Conservation (phyloP, 2,888 invertebrate genomes). For the Periphyllus acericola region DNA sequence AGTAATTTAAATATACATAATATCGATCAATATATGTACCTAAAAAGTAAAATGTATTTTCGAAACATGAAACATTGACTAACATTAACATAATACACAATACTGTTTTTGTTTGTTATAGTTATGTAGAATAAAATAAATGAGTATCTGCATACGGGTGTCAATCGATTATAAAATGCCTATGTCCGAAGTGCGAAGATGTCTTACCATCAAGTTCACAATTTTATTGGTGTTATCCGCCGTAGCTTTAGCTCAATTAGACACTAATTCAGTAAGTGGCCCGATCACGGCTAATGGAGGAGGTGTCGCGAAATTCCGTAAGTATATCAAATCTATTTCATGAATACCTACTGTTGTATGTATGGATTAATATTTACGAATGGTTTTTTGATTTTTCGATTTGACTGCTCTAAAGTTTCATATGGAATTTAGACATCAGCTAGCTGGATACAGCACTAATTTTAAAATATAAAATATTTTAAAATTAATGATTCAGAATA, state of each 20-base stretch:
- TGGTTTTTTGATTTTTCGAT: too few relatives aligned
- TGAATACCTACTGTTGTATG: too few relatives aligned
- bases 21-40: too few relatives aligned
- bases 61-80: background rate
- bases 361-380: too few relatives aligned
- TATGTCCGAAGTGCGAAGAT: constrained; percentile 56
- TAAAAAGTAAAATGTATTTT: background rate
- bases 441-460: too few relatives aligned
- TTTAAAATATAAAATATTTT: too few relatives aligned
- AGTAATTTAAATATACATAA: background rate
- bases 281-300: constrained; percentile 41
- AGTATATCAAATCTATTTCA: background rate
- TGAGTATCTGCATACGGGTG: constrained; percentile 50
- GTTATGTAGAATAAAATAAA: constrained; percentile 54
- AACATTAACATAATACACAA: background rate
- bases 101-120: background rate
- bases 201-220: constrained; percentile 55
- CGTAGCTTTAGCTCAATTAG: constrained; percentile 34
- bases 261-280: constrained; percentile 18
- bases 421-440: too few relatives aligned
- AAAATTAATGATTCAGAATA: too few relatives aligned
- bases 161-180: constrained; percentile 60
- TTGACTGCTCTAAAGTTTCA: too few relatives aligned
- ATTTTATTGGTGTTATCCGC: constrained; percentile 37
- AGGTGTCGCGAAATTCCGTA: constrained; percentile 26